These are phyloP conservation scores for Drosophila suzukii DNA, from an alignment of 1,140 invertebrate genomes.

Conservation along the genomic window DNA sequence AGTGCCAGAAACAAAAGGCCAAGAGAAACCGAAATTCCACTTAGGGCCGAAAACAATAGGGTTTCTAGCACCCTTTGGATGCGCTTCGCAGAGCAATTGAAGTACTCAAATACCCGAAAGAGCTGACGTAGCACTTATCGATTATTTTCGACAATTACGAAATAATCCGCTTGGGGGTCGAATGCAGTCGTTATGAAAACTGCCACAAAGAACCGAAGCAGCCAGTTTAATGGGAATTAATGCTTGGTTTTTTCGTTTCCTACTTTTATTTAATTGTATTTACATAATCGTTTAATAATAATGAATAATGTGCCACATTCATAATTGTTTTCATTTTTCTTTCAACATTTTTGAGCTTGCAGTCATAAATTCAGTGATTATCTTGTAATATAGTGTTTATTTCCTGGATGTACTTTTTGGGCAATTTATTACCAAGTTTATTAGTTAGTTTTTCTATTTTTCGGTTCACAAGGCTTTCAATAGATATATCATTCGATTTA, in stretches of 20 bases:
- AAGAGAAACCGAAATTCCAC: slow-evolving; percentile 28
- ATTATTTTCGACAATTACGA: slow-evolving; percentile 42
- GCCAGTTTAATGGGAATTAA: not conserved
- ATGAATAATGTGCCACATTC: not conserved
- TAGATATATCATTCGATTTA: not conserved
- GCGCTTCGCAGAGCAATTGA: slow-evolving; percentile 38
- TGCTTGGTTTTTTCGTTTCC: not conserved
- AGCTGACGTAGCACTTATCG: slow-evolving; percentile 46
- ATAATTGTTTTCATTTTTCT: not conserved
- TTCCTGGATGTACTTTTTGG: not conserved
- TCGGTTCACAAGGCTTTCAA: no score
- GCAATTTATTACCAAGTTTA: not conserved
- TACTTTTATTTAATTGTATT: not conserved
- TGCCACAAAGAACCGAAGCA: slow-evolving; percentile 11
- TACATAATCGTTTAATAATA: not conserved
- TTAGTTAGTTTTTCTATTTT: no score
- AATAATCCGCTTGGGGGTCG: slow-evolving; percentile 27
- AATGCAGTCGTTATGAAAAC: slow-evolving; percentile 20
- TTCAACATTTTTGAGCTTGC: not conserved
- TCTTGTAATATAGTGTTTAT: not conserved
- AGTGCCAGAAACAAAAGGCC: slow-evolving; percentile 14
- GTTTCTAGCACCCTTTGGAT: slow-evolving; percentile 44
- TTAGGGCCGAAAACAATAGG: slow-evolving; percentile 36
- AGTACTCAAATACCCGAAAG: slow-evolving; percentile 29
- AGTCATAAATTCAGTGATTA: not conserved